Percentiles rank a stretch among this genome's conserved stretches.
Conservation (phyloP, 2,888 invertebrate genomes). For the Mesorhabditis spiculigera region DNA sequence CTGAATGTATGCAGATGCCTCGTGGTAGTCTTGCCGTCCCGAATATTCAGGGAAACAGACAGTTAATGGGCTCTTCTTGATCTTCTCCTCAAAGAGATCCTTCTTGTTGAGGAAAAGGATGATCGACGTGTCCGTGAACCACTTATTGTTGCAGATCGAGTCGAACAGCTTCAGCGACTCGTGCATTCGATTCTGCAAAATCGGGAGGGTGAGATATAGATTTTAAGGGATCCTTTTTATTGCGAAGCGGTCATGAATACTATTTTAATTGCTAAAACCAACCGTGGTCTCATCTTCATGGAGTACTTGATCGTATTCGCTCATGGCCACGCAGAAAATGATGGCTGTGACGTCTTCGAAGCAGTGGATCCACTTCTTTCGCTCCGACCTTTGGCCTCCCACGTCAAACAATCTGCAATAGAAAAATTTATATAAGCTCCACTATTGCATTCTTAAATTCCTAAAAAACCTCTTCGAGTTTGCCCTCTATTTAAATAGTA, state of each 20-base stretch:
- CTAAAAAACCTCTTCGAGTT: too few relatives aligned
- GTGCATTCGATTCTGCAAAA: constrained; percentile 93
- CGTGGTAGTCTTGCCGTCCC: constrained; percentile 96
- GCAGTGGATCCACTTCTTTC: constrained; percentile 98
- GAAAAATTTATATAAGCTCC: not conserved
- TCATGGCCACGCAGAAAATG: constrained; percentile 99
- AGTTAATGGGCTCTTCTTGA: constrained; percentile 96
- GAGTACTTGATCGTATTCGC: constrained; percentile 98
- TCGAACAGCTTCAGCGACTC: constrained; percentile 98
- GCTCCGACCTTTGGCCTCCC: constrained; percentile 84
- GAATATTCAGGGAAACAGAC: constrained; percentile 99
- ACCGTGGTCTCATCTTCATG: constrained; percentile 99
- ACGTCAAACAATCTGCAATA: constrained; percentile 91
- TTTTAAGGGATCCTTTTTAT: too few relatives aligned
- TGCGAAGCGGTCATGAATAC: too few relatives aligned
- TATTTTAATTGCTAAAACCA: constrained; percentile 43
- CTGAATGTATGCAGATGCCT: constrained; percentile 98
- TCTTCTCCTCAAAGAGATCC: constrained; percentile 99
- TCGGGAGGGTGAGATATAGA: too few relatives aligned
- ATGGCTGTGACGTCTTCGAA: constrained; percentile 93
- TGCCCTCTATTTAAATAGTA: too few relatives aligned
- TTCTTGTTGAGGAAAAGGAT: constrained; percentile 99
- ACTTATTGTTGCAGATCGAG: constrained; percentile 99
- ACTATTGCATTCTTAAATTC: too few relatives aligned
- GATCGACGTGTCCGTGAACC: constrained; percentile 80